phyloP scores from a whole-genome alignment of 1,140 invertebrate genomes.

The Stratiolaelaps scimitus region DNA sequence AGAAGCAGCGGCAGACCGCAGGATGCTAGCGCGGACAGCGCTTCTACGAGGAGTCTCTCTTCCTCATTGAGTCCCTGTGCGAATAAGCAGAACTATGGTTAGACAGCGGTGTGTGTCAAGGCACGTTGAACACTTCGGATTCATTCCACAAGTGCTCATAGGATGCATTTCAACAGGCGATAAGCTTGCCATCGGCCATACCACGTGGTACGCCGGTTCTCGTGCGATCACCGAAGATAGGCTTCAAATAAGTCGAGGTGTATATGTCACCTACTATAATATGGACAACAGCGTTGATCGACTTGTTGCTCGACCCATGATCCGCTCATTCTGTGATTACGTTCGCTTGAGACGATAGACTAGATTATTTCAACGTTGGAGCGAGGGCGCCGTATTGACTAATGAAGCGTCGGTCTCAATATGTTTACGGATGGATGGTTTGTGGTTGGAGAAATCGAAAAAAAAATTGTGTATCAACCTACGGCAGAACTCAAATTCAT shows the following conservation, averaged over 20 bases:
- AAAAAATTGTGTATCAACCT: too few relatives aligned
- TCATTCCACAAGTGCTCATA: background rate
- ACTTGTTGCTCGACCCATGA: too few relatives aligned
- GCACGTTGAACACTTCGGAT: background rate
- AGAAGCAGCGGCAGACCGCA: slow-evolving; percentile 10
- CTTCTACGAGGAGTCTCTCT: slow-evolving; percentile 16
- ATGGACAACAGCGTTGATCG: too few relatives aligned
- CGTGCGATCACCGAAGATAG: background rate
- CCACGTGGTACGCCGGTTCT: background rate
- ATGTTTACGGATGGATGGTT: too few relatives aligned
- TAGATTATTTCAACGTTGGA: too few relatives aligned
- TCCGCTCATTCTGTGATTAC: too few relatives aligned
- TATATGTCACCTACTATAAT: too few relatives aligned
- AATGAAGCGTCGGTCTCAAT: too few relatives aligned
- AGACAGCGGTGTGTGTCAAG: background rate
- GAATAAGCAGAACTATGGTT: background rate
- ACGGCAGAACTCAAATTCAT: background rate
- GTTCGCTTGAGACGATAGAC: too few relatives aligned
- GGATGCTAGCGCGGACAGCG: background rate
- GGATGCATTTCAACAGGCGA: background rate
- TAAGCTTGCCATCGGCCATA: background rate
- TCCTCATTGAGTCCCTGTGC: slow-evolving; percentile 13
- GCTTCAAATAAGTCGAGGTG: background rate
- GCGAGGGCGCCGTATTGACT: too few relatives aligned
- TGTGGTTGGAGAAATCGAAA: too few relatives aligned